These are phyloP conservation scores for Drosophila kepulauana DNA, from an alignment of 1,140 invertebrate species.

Conservation along the genomic window DNA sequence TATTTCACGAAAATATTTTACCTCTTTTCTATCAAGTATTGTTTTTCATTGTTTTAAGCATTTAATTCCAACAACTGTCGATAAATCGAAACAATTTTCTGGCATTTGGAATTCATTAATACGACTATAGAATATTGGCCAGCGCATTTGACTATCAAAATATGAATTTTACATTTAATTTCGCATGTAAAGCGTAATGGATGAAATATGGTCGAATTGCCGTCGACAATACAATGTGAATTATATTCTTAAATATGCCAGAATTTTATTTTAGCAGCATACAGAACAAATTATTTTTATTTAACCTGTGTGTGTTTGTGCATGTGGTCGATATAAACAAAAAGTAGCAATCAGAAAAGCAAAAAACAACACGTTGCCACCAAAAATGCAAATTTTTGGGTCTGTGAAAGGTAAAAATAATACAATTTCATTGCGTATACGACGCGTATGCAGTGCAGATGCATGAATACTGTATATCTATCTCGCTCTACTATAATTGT, in stretches of 20 bases:
- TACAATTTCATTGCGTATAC: conserved; percentile 34
- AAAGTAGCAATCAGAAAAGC: conserved; percentile 12
- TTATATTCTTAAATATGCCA: conserved; percentile 38
- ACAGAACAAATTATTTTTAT: conserved; percentile 47
- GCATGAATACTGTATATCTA: conserved; percentile 6
- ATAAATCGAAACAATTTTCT: conserved; percentile 1
- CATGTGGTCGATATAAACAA: conserved; percentile 1
- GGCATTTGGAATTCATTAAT: conserved; percentile 4
- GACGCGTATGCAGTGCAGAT: conserved; percentile 9
- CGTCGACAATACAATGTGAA: conserved; percentile 24
- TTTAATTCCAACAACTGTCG: neutral
- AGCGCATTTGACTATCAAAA: conserved; percentile 1
- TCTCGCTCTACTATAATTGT: conserved; percentile 56
- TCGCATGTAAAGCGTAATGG: conserved; percentile 11
- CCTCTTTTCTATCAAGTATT: neutral
- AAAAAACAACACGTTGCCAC: neutral
- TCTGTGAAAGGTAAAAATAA: conserved; percentile 16
- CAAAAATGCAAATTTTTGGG: conserved; percentile 42
- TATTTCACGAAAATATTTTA: no score
- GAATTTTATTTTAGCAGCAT: conserved; percentile 29
- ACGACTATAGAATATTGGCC: neutral
- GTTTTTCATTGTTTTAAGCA: neutral
- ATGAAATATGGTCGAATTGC: conserved; percentile 30
- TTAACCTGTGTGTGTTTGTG: conserved; percentile 16
- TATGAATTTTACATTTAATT: conserved; percentile 36